Evolutionary conservation across 2,888 invertebrate genomes (phyloP).

Genomic region (Copidosoma aretas): DNA sequence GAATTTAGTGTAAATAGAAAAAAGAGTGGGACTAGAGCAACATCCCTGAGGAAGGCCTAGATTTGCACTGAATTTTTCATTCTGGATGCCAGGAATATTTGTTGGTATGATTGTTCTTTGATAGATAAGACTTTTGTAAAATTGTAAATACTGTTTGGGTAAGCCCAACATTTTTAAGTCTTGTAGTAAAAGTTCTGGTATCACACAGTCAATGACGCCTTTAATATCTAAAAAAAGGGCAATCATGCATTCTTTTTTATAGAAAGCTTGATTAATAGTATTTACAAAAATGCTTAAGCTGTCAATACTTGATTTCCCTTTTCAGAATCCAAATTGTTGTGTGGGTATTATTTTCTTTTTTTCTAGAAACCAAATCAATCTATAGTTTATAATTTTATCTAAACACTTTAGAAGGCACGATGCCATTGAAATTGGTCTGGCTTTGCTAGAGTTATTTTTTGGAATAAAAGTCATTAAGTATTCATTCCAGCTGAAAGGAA

Average conservation of each 20-base stretch:
- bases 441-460: constrained; percentile 6
- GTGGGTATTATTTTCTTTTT: not conserved
- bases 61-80: not conserved
- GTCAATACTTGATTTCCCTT: too few species aligned
- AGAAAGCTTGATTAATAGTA: too few species aligned
- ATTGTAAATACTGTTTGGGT: not conserved
- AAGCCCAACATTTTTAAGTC: not conserved
- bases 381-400: not conserved
- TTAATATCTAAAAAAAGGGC: too few species aligned
- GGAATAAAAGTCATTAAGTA: constrained; percentile 13
- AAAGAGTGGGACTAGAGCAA: not conserved
- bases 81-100: not conserved
- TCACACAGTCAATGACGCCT: not conserved
- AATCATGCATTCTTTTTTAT: too few species aligned
- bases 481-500: not conserved
- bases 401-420: constrained; percentile 4
- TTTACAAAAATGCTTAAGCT: too few species aligned
- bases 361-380: not conserved
- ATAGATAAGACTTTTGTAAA: not conserved
- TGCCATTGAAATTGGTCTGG: constrained; percentile 9
- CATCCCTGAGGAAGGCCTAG: not conserved
- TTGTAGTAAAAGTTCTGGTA: not conserved
- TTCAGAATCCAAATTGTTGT: not conserved
- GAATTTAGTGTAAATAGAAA: not conserved
- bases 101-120: not conserved